A percentile compares a stretch with the other conserved stretches of the same genome.
phyloP scores from a whole-genome alignment of 2,797 vertebrate species.

The Discoglossus pictus region DNA sequence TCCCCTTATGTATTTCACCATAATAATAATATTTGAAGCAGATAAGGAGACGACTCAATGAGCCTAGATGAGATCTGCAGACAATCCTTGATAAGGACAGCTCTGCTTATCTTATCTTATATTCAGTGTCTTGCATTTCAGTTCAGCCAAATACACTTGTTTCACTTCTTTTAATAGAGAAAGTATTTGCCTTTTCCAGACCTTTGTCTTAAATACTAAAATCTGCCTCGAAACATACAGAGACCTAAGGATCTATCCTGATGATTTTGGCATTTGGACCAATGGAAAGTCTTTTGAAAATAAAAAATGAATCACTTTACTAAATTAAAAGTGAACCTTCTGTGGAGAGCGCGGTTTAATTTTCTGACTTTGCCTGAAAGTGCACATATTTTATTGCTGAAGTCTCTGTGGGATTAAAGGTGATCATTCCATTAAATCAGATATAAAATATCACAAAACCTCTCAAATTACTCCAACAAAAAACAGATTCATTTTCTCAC shows the following conservation, averaged over 20 bases:
- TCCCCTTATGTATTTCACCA: too few species aligned
- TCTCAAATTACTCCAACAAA: slow-evolving; percentile 22
- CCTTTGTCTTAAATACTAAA: slow-evolving; percentile 4
- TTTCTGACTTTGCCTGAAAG: slow-evolving; percentile 41
- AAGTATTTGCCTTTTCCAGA: not conserved
- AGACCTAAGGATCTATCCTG: not conserved
- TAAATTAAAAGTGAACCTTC: slow-evolving; percentile 44
- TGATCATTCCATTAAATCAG: slow-evolving; percentile 32
- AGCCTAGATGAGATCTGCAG: too few species aligned
- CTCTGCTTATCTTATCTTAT: too few species aligned
- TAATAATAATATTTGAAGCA: too few species aligned
- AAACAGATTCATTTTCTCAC: slow-evolving; percentile 16
- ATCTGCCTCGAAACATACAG: slow-evolving; percentile 1
- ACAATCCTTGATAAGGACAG: too few species aligned
- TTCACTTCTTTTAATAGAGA: too few species aligned
- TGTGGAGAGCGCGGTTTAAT: slow-evolving; percentile 27
- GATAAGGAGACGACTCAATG: too few species aligned
- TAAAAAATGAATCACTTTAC: slow-evolving; percentile 37
- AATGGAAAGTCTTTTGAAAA: slow-evolving; percentile 33
- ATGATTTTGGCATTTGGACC: slow-evolving; percentile 17
- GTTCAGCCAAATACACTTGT: too few species aligned
- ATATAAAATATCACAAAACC: too few species aligned
- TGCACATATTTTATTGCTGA: slow-evolving; percentile 26
- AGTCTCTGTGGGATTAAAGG: slow-evolving; percentile 26
- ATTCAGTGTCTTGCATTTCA: too few species aligned